A percentile compares a stretch with the other conserved stretches of the same genome.
Evolutionary conservation across 23 tunicate species (phyloP).

Genomic region (Oikopleura albicans): DNA sequence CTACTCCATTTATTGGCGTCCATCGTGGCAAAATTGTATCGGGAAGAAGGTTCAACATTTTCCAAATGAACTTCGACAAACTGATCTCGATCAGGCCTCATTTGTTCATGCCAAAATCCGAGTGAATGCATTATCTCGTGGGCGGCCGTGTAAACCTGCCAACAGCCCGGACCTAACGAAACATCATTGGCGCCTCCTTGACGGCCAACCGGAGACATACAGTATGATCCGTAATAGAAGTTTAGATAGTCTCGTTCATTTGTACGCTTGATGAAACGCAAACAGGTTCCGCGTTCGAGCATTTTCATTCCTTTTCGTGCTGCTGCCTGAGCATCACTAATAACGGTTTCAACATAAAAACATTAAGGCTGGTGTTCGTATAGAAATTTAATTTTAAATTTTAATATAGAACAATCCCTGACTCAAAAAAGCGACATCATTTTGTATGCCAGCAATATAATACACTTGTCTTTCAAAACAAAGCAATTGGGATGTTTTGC

Average conservation of each 20-base stretch:
- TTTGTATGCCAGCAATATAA: no score
- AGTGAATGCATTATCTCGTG: constrained; percentile 27
- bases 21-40: constrained; percentile 19
- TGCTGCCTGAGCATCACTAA: no score
- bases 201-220: constrained; percentile 29
- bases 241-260: constrained; percentile 26
- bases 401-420: no score
- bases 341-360: no score
- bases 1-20: constrained; percentile 3
- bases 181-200: constrained; percentile 17
- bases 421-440: no score
- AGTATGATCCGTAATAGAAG: constrained; percentile 21
- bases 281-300: constrained; percentile 18
- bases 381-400: no score
- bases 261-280: constrained; percentile 23
- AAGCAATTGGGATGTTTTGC: no score
- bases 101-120: constrained; percentile 26
- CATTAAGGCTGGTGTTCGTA: no score
- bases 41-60: neutral
- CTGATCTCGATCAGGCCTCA: constrained; percentile 21
- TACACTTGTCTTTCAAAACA: no score
- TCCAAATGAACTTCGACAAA: constrained; percentile 1
- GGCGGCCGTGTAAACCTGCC: constrained; percentile 8
- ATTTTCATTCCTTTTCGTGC: neutral
- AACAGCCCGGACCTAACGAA: constrained; percentile 22